phyloP scores from a whole-genome alignment of 1,140 invertebrate genomes.

The Halesus radiatus region DNA sequence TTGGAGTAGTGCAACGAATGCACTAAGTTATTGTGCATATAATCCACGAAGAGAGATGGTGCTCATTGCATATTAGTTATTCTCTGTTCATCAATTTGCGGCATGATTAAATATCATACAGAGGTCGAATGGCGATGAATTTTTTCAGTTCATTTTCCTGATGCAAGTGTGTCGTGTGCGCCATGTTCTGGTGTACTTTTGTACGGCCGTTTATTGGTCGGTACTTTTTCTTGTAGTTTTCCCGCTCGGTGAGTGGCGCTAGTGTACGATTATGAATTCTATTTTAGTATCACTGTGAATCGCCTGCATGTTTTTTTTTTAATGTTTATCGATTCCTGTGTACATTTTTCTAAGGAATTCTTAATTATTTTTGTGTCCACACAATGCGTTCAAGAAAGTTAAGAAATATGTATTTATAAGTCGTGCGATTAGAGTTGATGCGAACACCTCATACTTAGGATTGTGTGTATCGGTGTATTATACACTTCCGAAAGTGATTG shows the following conservation, averaged over 20 bases:
- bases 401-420: too few species aligned
- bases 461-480: too few species aligned
- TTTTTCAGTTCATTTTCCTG: neutral
- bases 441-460: too few species aligned
- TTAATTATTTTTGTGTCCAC: too few species aligned
- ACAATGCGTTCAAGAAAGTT: too few species aligned
- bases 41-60: neutral
- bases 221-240: constrained; percentile 17
- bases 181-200: neutral
- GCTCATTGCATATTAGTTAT: constrained; percentile 2
- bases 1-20: neutral
- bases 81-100: neutral
- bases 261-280: constrained; percentile 18
- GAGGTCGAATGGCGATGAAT: constrained; percentile 12
- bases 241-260: constrained; percentile 25
- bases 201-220: neutral
- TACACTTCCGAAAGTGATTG: too few species aligned
- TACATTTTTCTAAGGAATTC: neutral
- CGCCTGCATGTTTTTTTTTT: constrained; percentile 21
- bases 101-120: constrained; percentile 31
- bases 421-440: too few species aligned
- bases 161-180: neutral
- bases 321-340: neutral
- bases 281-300: neutral
- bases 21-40: constrained; percentile 1